phyloP scores from a whole-genome alignment of 2,113 vertebrate genomes.

The Rhinopithecus roxellana region DNA sequence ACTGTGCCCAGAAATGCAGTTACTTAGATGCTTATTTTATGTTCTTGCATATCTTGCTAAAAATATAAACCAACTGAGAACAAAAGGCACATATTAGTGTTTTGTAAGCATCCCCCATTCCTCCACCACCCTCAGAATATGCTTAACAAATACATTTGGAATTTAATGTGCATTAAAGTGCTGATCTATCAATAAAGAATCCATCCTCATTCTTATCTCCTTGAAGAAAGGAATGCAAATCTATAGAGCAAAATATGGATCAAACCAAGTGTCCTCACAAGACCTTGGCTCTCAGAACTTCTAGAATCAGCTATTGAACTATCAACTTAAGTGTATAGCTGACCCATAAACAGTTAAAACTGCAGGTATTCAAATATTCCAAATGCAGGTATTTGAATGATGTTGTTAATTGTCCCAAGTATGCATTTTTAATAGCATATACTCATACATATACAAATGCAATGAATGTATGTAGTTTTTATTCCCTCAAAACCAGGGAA shows the following conservation, averaged over 20 bases:
- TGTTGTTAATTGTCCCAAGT: not conserved
- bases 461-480: not conserved
- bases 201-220: not conserved
- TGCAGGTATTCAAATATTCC: not conserved
- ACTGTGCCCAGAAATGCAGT: not conserved
- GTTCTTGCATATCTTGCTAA: not conserved
- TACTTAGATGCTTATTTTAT: not conserved
- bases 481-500: not conserved
- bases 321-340: not conserved
- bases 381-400: not conserved
- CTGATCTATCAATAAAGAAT: not conserved
- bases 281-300: not conserved
- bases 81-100: not conserved
- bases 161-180: not conserved
- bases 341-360: not conserved
- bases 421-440: not conserved
- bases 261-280: not conserved
- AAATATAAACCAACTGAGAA: conserved; percentile 12
- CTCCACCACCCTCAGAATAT: not conserved
- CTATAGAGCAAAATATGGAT: not conserved
- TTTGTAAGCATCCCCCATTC: not conserved
- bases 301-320: not conserved
- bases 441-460: not conserved
- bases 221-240: not conserved
- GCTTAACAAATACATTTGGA: not conserved